Evolutionary conservation across 2,888 invertebrate species (phyloP).

Genomic region (Netelia inedita): DNA sequence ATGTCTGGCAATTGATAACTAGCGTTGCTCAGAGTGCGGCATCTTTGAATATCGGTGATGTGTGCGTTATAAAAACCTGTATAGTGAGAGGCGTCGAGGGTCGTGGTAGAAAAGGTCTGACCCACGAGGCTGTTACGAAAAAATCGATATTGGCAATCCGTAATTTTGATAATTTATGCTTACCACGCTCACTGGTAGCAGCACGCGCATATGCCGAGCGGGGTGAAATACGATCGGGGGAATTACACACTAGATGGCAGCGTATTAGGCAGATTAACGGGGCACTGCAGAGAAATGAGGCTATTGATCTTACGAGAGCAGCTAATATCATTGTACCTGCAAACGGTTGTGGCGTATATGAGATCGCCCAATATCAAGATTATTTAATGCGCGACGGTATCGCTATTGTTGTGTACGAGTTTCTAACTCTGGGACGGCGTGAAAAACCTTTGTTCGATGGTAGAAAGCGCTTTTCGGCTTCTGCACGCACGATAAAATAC

Average conservation of each 20-base stretch:
- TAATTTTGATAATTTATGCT: conserved; percentile 36
- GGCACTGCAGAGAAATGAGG: not conserved
- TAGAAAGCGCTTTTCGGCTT: not conserved
- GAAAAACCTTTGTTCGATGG: conserved; percentile 19
- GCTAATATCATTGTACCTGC: not conserved
- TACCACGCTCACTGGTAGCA: conserved; percentile 26
- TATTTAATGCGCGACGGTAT: conserved; percentile 57
- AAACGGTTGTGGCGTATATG: not conserved
- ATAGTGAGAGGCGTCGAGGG: not conserved
- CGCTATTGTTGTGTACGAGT: conserved; percentile 28
- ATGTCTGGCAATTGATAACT: not conserved
- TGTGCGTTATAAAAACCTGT: not conserved
- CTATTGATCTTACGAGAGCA: not conserved
- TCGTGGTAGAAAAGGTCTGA: conserved; percentile 23
- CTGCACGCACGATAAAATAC: not conserved
- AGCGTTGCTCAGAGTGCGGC: not conserved
- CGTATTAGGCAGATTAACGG: conserved; percentile 20
- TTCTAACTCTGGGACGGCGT: conserved; percentile 7
- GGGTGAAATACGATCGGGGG: conserved; percentile 27
- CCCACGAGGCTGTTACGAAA: conserved; percentile 30
- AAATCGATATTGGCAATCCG: conserved; percentile 25
- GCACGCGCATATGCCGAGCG: conserved; percentile 21
- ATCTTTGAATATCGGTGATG: not conserved
- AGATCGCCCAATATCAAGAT: conserved; percentile 7
- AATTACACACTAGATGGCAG: conserved; percentile 2